These are phyloP conservation scores for Steatocranus sp. DNA, from an alignment of 2,797 vertebrate genomes.

Conservation along the genomic window DNA sequence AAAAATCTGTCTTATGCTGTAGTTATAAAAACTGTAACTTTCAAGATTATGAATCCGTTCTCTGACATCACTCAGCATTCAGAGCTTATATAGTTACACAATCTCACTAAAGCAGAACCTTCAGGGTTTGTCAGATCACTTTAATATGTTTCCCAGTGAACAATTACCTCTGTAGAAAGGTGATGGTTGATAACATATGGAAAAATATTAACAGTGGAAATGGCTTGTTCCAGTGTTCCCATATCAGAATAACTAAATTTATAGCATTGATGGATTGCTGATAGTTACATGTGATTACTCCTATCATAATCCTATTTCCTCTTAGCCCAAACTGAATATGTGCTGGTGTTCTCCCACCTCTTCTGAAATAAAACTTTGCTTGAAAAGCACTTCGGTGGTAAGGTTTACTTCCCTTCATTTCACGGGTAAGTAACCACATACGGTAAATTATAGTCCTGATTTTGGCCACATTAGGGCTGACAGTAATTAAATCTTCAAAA, in stretches of 20 bases:
- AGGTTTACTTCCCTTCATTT: background rate
- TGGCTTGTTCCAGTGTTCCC: background rate
- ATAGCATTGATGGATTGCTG: conserved; percentile 25
- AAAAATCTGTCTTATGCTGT: background rate
- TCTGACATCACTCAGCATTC: background rate
- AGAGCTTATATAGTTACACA: background rate
- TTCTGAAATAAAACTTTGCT: background rate
- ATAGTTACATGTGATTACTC: conserved; percentile 26
- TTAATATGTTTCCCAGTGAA: conserved; percentile 13
- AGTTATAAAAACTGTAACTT: background rate
- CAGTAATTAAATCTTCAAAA: background rate
- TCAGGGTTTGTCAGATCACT: conserved; percentile 11
- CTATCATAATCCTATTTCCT: background rate
- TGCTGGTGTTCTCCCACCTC: background rate
- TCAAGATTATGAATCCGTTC: background rate
- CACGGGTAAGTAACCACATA: background rate
- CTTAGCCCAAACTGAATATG: background rate
- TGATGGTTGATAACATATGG: background rate
- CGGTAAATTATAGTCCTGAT: background rate
- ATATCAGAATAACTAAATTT: background rate
- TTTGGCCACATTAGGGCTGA: background rate
- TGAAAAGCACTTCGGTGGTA: background rate
- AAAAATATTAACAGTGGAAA: background rate
- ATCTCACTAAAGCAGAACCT: background rate
- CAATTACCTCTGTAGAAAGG: conserved; percentile 13